phyloP scores from a whole-genome alignment of 2,797 vertebrate species.

The Phrynocephalus vlangalii region DNA sequence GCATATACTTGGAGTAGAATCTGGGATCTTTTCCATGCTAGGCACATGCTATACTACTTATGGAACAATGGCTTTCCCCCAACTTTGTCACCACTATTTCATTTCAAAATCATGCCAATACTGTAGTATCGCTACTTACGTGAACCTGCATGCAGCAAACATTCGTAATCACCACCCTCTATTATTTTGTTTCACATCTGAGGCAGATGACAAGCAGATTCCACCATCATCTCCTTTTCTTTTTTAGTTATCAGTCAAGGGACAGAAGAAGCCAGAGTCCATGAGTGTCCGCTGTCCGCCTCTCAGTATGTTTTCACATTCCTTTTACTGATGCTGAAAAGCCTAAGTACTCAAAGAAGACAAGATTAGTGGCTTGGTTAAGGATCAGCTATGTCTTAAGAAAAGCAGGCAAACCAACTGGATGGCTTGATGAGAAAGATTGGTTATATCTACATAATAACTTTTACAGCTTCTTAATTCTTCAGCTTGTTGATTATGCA shows the following conservation, averaged over 20 bases:
- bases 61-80: constrained; percentile 49
- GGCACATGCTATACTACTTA: constrained; percentile 73
- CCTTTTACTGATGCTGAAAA: constrained; percentile 12
- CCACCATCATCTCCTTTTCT: constrained; percentile 7
- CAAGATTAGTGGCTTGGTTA: constrained; percentile 12
- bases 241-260: constrained; percentile 6
- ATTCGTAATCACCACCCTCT: not conserved
- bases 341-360: constrained; percentile 24
- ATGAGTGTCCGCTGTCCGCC: constrained; percentile 17
- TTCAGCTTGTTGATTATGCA: not conserved
- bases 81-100: not conserved
- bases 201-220: constrained; percentile 7
- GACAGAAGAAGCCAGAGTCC: constrained; percentile 14
- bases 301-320: constrained; percentile 20
- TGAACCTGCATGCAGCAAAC: not conserved
- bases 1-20: not conserved
- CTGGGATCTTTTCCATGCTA: constrained; percentile 89
- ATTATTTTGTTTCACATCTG: not conserved
- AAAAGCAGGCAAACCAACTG: not conserved
- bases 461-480: not conserved
- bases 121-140: not conserved
- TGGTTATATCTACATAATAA: not conserved
- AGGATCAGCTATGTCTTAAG: not conserved
- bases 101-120: not conserved
- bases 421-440: not conserved